A percentile compares a stretch with the other conserved stretches of the same genome.
phyloP scores from a whole-genome alignment of 2,797 vertebrate species.

The Thaleichthys pacificus region DNA sequence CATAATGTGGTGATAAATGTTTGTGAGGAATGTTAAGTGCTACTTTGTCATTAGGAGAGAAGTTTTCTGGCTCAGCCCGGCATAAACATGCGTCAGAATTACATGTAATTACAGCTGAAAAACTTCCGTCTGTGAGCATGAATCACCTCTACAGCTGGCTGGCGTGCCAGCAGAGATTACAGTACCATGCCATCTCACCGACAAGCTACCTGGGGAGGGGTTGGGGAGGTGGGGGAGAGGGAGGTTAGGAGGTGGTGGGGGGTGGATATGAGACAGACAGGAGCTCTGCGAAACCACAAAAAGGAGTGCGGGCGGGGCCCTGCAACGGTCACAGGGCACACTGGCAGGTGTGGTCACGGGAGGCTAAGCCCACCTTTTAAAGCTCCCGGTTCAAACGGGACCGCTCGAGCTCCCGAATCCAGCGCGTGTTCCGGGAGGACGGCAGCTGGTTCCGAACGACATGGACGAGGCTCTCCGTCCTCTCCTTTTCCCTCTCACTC shows the following conservation, averaged over 20 bases:
- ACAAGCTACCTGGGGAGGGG: slow-evolving; percentile 51
- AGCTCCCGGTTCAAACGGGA: not conserved
- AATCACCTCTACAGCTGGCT: slow-evolving; percentile 76
- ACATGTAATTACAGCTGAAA: slow-evolving; percentile 79
- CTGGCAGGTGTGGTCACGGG: not conserved
- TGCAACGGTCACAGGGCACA: not conserved
- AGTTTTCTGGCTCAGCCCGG: slow-evolving; percentile 70
- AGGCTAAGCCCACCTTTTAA: not conserved
- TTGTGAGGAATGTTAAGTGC: slow-evolving; percentile 71
- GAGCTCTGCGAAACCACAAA: not conserved
- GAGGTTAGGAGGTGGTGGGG: slow-evolving; percentile 24
- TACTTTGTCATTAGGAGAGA: slow-evolving; percentile 76
- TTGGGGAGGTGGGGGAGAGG: slow-evolving; percentile 2
- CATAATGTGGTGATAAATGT: slow-evolving; percentile 72
- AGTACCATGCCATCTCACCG: slow-evolving; percentile 63
- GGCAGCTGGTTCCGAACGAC: slow-evolving; percentile 52
- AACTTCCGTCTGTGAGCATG: slow-evolving; percentile 75
- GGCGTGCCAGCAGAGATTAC: slow-evolving; percentile 60
- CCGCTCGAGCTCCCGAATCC: not conserved
- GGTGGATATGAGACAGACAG: not conserved
- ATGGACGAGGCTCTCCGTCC: slow-evolving; percentile 67
- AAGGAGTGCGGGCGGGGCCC: not conserved
- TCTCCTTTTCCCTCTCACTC: slow-evolving; percentile 22
- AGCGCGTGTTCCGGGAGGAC: slow-evolving; percentile 20
- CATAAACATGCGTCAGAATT: slow-evolving; percentile 80